Conservation (phyloP, 1,140 invertebrate genomes). For the Drosophila cardini region DNA sequence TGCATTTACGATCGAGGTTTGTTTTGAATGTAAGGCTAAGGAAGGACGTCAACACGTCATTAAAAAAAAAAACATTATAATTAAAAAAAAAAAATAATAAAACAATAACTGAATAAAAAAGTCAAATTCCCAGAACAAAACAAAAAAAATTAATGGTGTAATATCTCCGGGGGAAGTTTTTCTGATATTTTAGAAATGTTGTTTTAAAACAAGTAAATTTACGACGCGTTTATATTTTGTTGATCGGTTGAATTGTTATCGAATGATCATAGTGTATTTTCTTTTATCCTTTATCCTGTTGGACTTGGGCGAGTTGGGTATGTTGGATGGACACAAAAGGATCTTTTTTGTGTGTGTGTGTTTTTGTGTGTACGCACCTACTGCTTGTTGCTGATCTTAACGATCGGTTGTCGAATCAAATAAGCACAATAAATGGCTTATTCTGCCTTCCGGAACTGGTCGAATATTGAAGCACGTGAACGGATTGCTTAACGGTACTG, state of each 20-base stretch:
- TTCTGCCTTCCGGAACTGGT: slow-evolving; percentile 58
- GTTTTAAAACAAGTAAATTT: too few species aligned
- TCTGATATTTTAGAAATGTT: background rate
- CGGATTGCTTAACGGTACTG: slow-evolving; percentile 37
- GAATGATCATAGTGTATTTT: too few species aligned
- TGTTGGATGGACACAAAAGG: background rate
- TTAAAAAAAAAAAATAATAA: slow-evolving; percentile 3
- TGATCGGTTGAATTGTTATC: too few species aligned
- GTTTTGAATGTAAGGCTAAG: background rate
- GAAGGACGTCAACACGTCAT: background rate
- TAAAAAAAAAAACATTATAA: background rate
- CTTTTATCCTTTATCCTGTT: slow-evolving; percentile 29
- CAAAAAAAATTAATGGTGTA: slow-evolving; percentile 32
- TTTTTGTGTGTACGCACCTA: slow-evolving; percentile 63
- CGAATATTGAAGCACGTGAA: slow-evolving; percentile 33
- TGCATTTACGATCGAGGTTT: slow-evolving; percentile 10
- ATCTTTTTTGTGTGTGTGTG: background rate
- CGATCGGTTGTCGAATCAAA: slow-evolving; percentile 38
- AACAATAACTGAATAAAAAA: background rate
- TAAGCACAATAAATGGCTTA: slow-evolving; percentile 39
- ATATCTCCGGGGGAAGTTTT: slow-evolving; percentile 21
- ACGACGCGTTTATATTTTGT: too few species aligned
- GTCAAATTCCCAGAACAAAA: background rate
- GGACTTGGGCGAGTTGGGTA: background rate
- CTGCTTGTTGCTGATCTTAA: slow-evolving; percentile 6